These are phyloP conservation scores for Drosophila flavopinicola DNA, from an alignment of 2,888 invertebrate species.

Conservation along the genomic window DNA sequence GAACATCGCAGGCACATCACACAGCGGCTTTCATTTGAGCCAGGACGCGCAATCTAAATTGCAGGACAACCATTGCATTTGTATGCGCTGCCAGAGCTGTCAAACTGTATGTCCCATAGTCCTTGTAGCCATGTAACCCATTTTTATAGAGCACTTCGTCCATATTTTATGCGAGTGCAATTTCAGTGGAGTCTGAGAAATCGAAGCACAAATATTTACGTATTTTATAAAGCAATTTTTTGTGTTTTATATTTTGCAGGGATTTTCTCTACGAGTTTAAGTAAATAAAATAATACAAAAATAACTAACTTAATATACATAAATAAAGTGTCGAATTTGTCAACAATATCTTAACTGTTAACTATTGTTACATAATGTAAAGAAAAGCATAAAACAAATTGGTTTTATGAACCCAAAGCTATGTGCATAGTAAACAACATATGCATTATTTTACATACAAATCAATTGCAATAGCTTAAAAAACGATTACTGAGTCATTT, in stretches of 20 bases:
- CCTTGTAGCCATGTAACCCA: slow-evolving; percentile 33
- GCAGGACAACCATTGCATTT: slow-evolving; percentile 62
- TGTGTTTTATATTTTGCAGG: too few relatives aligned
- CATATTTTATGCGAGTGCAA: slow-evolving; percentile 31
- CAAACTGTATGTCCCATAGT: slow-evolving; percentile 54
- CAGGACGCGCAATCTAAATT: slow-evolving; percentile 54
- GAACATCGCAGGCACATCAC: slow-evolving; percentile 12
- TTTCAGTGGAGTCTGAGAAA: neutral
- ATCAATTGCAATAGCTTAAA: too few relatives aligned
- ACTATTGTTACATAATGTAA: too few relatives aligned
- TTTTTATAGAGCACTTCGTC: slow-evolving; percentile 32
- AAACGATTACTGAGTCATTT: too few relatives aligned
- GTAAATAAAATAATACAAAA: neutral
- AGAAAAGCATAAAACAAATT: too few relatives aligned
- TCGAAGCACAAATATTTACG: neutral
- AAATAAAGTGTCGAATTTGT: neutral
- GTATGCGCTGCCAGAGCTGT: slow-evolving; percentile 58
- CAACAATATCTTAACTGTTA: neutral
- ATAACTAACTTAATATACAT: neutral
- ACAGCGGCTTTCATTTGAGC: slow-evolving; percentile 30
- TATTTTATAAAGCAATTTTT: neutral
- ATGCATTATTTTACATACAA: too few relatives aligned
- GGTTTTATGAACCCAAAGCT: too few relatives aligned
- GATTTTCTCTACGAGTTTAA: too few relatives aligned
- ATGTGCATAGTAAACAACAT: too few relatives aligned